phyloP scores from a whole-genome alignment of 1,140 invertebrate genomes.

The Antheraea mylitta region DNA sequence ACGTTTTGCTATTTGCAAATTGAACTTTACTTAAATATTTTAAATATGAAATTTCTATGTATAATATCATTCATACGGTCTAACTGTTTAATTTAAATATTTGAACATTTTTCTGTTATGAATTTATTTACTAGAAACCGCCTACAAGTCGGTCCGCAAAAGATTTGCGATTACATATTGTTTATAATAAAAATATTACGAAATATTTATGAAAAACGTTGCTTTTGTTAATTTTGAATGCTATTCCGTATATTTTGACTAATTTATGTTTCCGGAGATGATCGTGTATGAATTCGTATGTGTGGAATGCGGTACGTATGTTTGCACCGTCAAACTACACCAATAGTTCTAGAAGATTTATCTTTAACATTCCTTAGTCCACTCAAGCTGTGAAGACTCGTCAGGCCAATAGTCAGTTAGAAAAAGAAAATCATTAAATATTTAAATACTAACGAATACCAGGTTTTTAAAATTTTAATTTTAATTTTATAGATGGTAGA shows the following conservation, averaged over 20 bases:
- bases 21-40: too few relatives aligned
- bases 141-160: background rate
- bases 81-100: background rate
- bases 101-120: background rate
- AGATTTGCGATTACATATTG: background rate
- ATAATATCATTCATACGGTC: too few relatives aligned
- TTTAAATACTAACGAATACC: too few relatives aligned
- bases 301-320: background rate
- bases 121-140: background rate
- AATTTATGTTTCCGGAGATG: conserved; percentile 2
- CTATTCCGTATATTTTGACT: background rate
- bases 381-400: too few relatives aligned
- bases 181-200: conserved; percentile 1
- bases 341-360: background rate
- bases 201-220: background rate
- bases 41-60: too few relatives aligned
- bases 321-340: background rate
- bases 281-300: background rate
- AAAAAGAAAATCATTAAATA: too few relatives aligned
- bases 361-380: background rate
- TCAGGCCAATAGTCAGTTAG: too few relatives aligned
- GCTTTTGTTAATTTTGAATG: background rate
- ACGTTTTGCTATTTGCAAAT: too few relatives aligned
- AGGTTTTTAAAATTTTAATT: too few relatives aligned
- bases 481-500: too few relatives aligned